These are phyloP conservation scores for Teleogryllus oceanicus DNA, from an alignment of 2,888 invertebrate species.

Conservation along the genomic window DNA sequence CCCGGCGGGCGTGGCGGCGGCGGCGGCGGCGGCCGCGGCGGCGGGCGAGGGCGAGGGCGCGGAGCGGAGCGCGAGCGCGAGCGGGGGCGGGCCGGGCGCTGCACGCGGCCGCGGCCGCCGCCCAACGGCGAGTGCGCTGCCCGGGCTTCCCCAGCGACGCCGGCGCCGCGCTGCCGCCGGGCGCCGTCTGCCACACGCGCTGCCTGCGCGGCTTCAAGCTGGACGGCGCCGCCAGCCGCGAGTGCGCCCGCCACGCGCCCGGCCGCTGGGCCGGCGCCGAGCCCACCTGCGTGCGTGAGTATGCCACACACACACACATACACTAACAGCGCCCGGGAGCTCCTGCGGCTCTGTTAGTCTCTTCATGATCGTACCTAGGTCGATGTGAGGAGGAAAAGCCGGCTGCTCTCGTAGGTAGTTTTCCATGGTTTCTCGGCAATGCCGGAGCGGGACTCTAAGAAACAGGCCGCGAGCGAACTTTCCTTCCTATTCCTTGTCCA, in stretches of 20 bases:
- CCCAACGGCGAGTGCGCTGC: conserved; percentile 43
- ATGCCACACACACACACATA: neutral
- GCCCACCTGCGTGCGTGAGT: conserved; percentile 55
- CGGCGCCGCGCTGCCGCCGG: conserved; percentile 42
- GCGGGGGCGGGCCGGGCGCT: no score
- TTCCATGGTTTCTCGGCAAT: no score
- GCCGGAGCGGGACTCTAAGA: no score
- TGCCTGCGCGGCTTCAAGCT: conserved; percentile 56
- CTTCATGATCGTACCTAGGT: no score
- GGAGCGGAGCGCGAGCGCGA: no score
- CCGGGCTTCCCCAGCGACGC: conserved; percentile 42
- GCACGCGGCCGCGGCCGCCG: neutral
- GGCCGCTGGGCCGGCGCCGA: conserved; percentile 54
- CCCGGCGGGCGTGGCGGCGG: no score
- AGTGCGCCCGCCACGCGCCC: conserved; percentile 51
- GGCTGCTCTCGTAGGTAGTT: no score
- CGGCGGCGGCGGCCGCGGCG: neutral
- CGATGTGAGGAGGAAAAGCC: no score
- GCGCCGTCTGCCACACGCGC: conserved; percentile 51
- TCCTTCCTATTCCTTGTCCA: no score
- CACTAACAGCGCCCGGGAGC: no score
- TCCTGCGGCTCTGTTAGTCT: no score
- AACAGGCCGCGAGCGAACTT: no score
- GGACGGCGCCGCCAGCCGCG: conserved; percentile 49
- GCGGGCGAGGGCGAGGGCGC: neutral